Conservation (phyloP, 1,140 invertebrate species). For the Dryas iulia region DNA sequence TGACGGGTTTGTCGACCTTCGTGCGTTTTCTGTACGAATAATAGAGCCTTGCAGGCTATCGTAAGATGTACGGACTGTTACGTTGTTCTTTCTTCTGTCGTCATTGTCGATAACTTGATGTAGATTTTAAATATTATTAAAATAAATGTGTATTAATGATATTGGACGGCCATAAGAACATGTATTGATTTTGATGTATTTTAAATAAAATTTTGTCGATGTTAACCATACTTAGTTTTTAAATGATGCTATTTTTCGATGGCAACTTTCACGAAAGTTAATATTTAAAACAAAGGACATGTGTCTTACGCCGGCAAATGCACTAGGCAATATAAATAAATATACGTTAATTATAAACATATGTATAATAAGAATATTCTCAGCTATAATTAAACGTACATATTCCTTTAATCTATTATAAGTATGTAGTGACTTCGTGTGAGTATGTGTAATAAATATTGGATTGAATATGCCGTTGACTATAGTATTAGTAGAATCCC, state of each 20-base stretch:
- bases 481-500: conserved; percentile 17
- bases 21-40: conserved; percentile 18
- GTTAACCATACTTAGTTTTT: no score
- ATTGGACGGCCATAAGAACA: no score
- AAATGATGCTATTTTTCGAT: no score
- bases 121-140: background rate
- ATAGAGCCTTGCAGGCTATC: background rate
- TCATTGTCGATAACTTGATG: background rate
- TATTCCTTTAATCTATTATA: background rate
- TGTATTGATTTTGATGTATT: no score
- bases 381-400: background rate
- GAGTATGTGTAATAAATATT: background rate
- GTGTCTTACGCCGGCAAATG: no score
- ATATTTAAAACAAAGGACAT: no score
- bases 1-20: conserved; percentile 53
- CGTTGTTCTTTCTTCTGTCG: background rate
- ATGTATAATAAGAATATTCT: no score
- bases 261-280: no score
- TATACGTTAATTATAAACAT: no score
- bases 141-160: background rate
- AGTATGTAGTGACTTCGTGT: background rate
- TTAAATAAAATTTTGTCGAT: no score
- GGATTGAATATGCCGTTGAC: background rate
- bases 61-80: background rate
- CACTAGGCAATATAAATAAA: no score